Evolutionary conservation across 2,888 invertebrate species (phyloP).

Genomic region (Meta bourneti): DNA sequence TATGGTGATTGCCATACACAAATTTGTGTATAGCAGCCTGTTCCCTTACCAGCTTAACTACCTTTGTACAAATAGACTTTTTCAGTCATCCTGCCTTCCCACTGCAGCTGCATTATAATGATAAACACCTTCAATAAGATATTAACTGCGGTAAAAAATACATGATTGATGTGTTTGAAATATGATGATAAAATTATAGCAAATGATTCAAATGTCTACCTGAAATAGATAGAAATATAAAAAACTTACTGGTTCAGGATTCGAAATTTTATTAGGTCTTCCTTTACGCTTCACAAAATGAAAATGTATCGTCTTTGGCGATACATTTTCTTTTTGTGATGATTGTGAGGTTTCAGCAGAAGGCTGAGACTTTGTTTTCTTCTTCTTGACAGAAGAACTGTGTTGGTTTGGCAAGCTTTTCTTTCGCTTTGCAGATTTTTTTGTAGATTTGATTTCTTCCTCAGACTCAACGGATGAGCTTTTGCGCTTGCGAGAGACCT

Average conservation of each 20-base stretch:
- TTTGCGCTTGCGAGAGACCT: conserved; percentile 37
- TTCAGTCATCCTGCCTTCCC: too few relatives aligned
- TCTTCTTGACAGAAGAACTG: conserved; percentile 5
- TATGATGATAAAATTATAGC: too few relatives aligned
- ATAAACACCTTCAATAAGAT: too few relatives aligned
- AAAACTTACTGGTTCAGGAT: conserved; percentile 47
- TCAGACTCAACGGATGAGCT: conserved; percentile 25
- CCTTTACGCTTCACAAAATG: conserved; percentile 32
- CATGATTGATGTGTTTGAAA: too few relatives aligned
- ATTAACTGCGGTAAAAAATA: too few relatives aligned
- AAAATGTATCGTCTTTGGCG: conserved; percentile 21
- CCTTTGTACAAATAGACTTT: too few relatives aligned
- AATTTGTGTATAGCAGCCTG: too few relatives aligned
- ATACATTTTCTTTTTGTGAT: conserved; percentile 70
- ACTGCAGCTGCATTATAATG: too few relatives aligned
- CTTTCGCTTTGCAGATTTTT: conserved; percentile 15
- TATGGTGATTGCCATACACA: too few relatives aligned
- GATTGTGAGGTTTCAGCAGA: conserved; percentile 12
- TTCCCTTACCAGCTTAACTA: too few relatives aligned
- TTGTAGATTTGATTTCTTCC: background rate
- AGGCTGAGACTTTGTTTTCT: background rate
- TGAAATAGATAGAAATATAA: background rate
- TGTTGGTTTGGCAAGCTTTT: conserved; percentile 20
- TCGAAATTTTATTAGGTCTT: conserved; percentile 25
- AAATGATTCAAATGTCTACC: too few relatives aligned